Base-by-base conservation (phyloP, 1,140 invertebrate genomes). In the Micrasema longulum region DNA sequence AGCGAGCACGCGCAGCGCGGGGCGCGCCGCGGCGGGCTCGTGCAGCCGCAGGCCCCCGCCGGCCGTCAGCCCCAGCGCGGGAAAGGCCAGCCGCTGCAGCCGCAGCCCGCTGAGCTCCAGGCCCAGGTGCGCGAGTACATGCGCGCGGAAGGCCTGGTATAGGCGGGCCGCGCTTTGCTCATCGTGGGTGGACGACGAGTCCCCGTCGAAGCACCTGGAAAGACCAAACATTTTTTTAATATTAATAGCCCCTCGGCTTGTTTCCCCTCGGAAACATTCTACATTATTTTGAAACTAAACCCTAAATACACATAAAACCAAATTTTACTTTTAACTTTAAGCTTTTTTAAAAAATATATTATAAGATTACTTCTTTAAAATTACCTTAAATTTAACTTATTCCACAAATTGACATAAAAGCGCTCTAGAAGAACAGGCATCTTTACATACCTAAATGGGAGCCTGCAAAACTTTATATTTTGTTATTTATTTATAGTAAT, bases 201-300 rank as follows among this genome's bases (percentile, higher is more conserved):
- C 62, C 16, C 50, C 47, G 12, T 31, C 38, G 53, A 65, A 76
- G 43, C 71, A 76, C 60, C 74, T 76, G 68, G 11, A 70, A 72
- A n/a, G n/a, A 16, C 38, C 31, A 70, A 66, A 1, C 14, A 1
- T 7, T 2, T 41, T n/a, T 41, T 41, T 38, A 48, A 48, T 14
- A 9, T 6, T 48, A 38, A 38, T 38, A 38, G 5, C 12, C 36
- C 5, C 12, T 38, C 12, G 36, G 12, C 5, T 12, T 38, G 12
- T 12, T 38, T 5, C 36, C 36, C 12, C 36, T 18, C 18, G 47
- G 47, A 48, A 6, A 48, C 47, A 6, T 14, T 14, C 18, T 48
- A 48, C 14, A 18, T 48, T 9, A 48, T 9, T 48, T 48, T 9
- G 7, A 48, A 14, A 48, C n/a, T n/a, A n/a, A n/a, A n/a, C n/a